A percentile compares a stretch with the other conserved stretches of the same genome.
phyloP scores from a whole-genome alignment of 2,797 vertebrate genomes.

The Bryconaethiops microstoma region DNA sequence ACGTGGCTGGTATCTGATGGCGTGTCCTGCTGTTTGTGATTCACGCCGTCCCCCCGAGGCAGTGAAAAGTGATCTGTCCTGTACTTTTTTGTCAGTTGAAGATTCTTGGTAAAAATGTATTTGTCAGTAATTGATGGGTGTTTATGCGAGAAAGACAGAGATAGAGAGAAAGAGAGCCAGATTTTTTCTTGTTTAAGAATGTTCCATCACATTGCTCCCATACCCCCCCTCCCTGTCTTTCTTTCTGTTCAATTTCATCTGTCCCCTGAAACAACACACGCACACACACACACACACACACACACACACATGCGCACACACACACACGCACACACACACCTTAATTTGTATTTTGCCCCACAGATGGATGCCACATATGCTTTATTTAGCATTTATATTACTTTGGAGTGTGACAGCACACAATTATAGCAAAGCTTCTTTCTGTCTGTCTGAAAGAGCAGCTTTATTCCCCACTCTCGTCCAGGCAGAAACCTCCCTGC shows the following conservation, averaged over 20 bases:
- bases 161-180: neutral
- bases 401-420: constrained; percentile 34
- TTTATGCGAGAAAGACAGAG: neutral
- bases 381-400: constrained; percentile 51
- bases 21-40: neutral
- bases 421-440: constrained; percentile 27
- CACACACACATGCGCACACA: neutral
- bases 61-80: neutral
- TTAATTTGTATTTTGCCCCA: constrained; percentile 24
- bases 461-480: constrained; percentile 24
- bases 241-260: constrained; percentile 1
- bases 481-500: neutral
- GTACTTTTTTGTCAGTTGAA: neutral
- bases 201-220: neutral
- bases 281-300: no score
- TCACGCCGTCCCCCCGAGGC: neutral
- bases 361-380: constrained; percentile 28
- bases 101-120: constrained; percentile 6
- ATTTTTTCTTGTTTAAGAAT: constrained; percentile 1
- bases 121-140: neutral
- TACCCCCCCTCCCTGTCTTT: neutral
- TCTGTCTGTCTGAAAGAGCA: constrained; percentile 20
- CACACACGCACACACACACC: neutral
- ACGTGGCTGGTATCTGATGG: neutral
- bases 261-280: neutral